phyloP scores from a whole-genome alignment of 2,797 vertebrate species.

The Peromyscus nudipes region DNA sequence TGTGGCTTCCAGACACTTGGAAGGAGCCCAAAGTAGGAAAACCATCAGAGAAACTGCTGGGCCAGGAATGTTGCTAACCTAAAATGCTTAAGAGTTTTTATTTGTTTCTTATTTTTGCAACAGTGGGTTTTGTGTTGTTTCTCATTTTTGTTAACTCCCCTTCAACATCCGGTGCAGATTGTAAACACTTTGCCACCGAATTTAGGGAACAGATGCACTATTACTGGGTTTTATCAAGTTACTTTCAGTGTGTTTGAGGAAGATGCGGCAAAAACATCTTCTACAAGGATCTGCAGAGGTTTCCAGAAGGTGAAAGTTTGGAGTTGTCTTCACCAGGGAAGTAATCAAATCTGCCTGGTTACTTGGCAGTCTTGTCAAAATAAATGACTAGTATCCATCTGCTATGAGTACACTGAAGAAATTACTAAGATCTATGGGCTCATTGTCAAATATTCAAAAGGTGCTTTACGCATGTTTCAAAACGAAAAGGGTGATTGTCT shows the following conservation, averaged over 20 bases:
- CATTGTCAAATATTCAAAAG: constrained; percentile 5
- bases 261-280: not conserved
- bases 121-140: not conserved
- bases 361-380: not conserved
- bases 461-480: not conserved
- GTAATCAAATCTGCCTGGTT: not conserved
- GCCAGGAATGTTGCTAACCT: not conserved
- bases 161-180: not conserved
- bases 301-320: not conserved
- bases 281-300: not conserved
- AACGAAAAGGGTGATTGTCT: not conserved
- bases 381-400: not conserved
- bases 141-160: not conserved
- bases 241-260: not conserved
- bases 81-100: not conserved
- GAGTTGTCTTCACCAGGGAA: constrained; percentile 1
- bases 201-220: constrained; percentile 45
- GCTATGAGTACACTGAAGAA: not conserved
- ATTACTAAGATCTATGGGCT: constrained; percentile 12
- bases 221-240: constrained; percentile 22
- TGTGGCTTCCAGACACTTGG: not conserved
- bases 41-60: not conserved
- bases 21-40: not conserved
- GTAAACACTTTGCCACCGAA: not conserved
- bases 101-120: not conserved